phyloP scores from a whole-genome alignment of 2,888 invertebrate genomes.

The Drosophila longiperda region DNA sequence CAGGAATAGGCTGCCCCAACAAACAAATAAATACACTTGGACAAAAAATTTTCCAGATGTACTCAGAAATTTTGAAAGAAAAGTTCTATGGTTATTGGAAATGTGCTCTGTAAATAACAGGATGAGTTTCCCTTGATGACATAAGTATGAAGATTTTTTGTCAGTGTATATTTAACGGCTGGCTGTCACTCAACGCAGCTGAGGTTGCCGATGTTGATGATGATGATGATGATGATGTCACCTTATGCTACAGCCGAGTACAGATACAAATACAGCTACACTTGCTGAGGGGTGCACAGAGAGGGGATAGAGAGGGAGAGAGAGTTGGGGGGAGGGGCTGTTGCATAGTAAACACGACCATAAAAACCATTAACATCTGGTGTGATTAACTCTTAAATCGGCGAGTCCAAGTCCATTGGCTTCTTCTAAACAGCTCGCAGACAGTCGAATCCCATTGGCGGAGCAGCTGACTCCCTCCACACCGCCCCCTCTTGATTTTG shows the following conservation, averaged over 20 bases:
- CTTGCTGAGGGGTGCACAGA: slow-evolving; percentile 3
- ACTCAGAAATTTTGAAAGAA: neutral
- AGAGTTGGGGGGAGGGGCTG: neutral
- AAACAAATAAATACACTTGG: neutral
- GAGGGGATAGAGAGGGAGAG: neutral
- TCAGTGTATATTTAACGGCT: slow-evolving; percentile 5
- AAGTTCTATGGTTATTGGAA: neutral
- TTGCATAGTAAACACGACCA: slow-evolving; percentile 73
- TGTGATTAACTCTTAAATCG: slow-evolving; percentile 82
- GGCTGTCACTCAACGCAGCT: slow-evolving; percentile 35
- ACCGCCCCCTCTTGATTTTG: neutral
- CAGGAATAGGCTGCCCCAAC: slow-evolving; percentile 28
- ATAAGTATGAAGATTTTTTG: neutral
- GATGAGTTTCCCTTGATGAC: neutral
- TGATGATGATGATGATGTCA: slow-evolving; percentile 43
- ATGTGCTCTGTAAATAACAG: neutral
- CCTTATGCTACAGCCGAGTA: slow-evolving; percentile 35
- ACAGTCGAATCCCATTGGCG: slow-evolving; percentile 43
- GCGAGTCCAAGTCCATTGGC: slow-evolving; percentile 53
- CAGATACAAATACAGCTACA: slow-evolving; percentile 20
- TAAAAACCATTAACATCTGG: slow-evolving; percentile 84
- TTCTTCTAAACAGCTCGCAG: slow-evolving; percentile 60
- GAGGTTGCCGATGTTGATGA: slow-evolving; percentile 11
- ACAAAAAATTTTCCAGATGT: neutral
- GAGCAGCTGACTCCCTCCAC: slow-evolving; percentile 48